Conservation (phyloP, 1,140 invertebrate genomes). For the Melipona quadrifasciata region DNA sequence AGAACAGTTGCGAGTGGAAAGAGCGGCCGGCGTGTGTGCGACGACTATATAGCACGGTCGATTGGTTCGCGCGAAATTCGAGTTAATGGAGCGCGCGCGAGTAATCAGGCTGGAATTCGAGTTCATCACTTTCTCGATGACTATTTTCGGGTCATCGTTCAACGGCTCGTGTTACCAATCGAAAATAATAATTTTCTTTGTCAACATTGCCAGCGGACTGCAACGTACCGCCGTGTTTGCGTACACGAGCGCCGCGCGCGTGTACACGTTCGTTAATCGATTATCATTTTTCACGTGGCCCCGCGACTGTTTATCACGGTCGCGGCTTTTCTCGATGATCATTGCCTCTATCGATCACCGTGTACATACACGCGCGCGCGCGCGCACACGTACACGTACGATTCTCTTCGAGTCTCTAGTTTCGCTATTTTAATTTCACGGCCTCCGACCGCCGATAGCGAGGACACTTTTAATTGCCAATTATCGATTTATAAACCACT, state of each 20-base stretch:
- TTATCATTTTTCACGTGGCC: slow-evolving; percentile 33
- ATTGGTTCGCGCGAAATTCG: slow-evolving; percentile 68
- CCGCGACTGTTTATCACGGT: slow-evolving; percentile 30
- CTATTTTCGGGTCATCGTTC: slow-evolving; percentile 65
- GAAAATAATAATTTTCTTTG: slow-evolving; percentile 66
- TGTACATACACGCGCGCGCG: background rate
- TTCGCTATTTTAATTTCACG: slow-evolving; percentile 41
- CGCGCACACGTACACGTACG: background rate
- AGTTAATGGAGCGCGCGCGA: slow-evolving; percentile 65
- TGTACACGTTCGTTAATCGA: slow-evolving; percentile 25
- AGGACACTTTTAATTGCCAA: slow-evolving; percentile 51
- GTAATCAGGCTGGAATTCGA: slow-evolving; percentile 69
- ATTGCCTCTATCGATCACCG: slow-evolving; percentile 28
- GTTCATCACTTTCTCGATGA: slow-evolving; percentile 70
- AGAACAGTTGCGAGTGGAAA: slow-evolving; percentile 51
- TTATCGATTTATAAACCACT: slow-evolving; percentile 54
- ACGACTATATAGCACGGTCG: slow-evolving; percentile 62
- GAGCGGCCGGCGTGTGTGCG: slow-evolving; percentile 35
- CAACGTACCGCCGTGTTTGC: background rate
- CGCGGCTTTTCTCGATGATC: slow-evolving; percentile 33
- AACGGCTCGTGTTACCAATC: slow-evolving; percentile 61
- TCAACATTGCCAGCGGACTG: slow-evolving; percentile 29
- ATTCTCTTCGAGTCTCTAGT: slow-evolving; percentile 1
- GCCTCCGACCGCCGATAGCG: slow-evolving; percentile 25
- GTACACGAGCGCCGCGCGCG: background rate